Evolutionary conservation across 2,113 vertebrate species (phyloP).

Genomic region (Anhinga rufa): DNA sequence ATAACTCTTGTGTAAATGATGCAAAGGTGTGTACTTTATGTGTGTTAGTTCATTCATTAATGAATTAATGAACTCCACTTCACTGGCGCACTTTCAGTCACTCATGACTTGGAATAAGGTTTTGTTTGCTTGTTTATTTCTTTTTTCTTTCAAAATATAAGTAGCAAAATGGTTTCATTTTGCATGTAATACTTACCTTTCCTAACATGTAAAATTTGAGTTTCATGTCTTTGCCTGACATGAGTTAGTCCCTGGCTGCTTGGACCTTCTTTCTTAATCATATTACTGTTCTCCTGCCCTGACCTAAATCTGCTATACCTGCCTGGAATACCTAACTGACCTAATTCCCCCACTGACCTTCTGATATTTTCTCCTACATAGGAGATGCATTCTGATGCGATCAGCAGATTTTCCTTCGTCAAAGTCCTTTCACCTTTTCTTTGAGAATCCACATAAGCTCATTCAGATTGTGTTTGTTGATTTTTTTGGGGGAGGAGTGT

Average conservation of each 20-base stretch:
- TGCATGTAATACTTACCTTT: not conserved
- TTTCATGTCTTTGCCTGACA: not conserved
- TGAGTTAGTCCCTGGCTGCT: not conserved
- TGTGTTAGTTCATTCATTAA: not conserved
- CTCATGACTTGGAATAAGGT: not conserved
- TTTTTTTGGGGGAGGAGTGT: not conserved
- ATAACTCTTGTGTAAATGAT: not conserved
- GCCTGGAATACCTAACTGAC: not conserved
- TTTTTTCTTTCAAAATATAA: not conserved
- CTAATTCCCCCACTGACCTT: not conserved
- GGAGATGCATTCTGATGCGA: not conserved
- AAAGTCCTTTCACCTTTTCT: not conserved
- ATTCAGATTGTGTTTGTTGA: not conserved
- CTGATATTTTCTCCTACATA: not conserved
- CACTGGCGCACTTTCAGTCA: not conserved
- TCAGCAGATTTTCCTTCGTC: not conserved
- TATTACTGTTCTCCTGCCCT: not conserved
- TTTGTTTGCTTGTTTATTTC: not conserved
- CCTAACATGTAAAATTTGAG: not conserved
- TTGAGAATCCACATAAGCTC: not conserved
- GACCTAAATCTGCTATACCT: not conserved
- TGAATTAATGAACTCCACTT: not conserved
- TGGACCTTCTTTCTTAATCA: not conserved
- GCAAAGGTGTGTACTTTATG: not conserved
- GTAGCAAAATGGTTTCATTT: not conserved